Base-by-base conservation (phyloP, 2,797 vertebrate genomes). In the Spondyliosoma cantharus region DNA sequence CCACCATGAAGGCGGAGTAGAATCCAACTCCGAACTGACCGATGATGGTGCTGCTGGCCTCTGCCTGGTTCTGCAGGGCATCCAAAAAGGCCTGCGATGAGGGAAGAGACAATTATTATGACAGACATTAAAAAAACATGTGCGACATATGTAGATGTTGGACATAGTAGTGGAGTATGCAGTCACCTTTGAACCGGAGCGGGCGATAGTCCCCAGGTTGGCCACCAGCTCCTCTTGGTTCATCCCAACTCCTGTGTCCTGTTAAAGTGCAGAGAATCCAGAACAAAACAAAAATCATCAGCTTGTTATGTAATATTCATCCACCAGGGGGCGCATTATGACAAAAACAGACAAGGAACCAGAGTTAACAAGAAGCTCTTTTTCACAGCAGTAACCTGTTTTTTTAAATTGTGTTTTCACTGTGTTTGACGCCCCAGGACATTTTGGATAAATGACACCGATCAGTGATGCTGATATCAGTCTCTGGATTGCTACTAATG, bases 21-120 rank as follows among this genome's bases (percentile, higher is more conserved):
- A 99, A 99, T 24, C 98, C 98, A 60, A 99, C 98, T n/a, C 98
- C 98, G 67, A 99, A 99, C 93, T 99, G 97, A 79, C 98, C 98
- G 0, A 99, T 99, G 91, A 99, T 98, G 88, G 96, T 95, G 92
- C 96, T 95, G 84, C 95, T 96, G 86, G 96, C 96, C 88, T 98
- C 98, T 0, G 94, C 93, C 91, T 98, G 96, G 90, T 84, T 96
- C 93, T 97, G 96, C 86, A 99, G 93, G 0, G 95, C 93, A 3
- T 99, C 97, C 80, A 99, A 89, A 84, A 99, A 99, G 0, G 96
- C 97, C 98, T 99, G 87, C 0, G 46, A 50, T 76, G n/a, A 62
- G 7, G 45, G 74, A 54, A 19, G 16, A 78, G 25, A 71, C 5
- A 5, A 52, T 62, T 15, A 22, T 19, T 15, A 29, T 6, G 24